These are phyloP conservation scores for Sisyra terminalis DNA, from an alignment of 2,888 invertebrate species.

Conservation along the genomic window DNA sequence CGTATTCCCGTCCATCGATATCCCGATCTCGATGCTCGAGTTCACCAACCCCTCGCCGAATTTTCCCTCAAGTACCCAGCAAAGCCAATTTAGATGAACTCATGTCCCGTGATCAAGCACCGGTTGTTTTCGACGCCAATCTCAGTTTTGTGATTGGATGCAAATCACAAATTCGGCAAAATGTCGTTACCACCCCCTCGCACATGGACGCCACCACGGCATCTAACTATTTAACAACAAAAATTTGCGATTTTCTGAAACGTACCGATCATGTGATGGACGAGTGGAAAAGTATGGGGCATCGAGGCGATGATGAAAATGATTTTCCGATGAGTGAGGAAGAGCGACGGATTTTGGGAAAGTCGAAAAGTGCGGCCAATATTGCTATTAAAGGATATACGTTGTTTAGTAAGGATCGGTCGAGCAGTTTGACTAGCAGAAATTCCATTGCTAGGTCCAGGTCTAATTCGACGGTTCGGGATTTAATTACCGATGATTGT, in stretches of 20 bases:
- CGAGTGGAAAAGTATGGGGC: conserved; percentile 62
- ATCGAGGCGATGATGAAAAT: conserved; percentile 33
- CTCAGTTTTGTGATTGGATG: conserved; percentile 62
- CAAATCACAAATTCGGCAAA: conserved; percentile 48
- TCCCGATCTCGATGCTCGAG: conserved; percentile 11
- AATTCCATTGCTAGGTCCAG: conserved; percentile 4
- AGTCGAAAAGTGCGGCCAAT: conserved; percentile 61
- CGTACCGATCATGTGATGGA: conserved; percentile 80
- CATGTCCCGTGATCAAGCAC: conserved; percentile 50
- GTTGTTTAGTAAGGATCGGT: conserved; percentile 37
- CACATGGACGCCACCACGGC: conserved; percentile 60
- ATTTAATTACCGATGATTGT: conserved; percentile 40
- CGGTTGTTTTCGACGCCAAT: conserved; percentile 69
- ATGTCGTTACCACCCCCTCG: conserved; percentile 55
- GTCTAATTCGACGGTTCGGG: conserved; percentile 25
- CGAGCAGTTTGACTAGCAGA: conserved; percentile 10
- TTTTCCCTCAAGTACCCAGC: conserved; percentile 46
- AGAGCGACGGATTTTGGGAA: conserved; percentile 26
- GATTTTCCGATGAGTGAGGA: conserved; percentile 21
- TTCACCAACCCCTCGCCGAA: conserved; percentile 43
- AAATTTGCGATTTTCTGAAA: conserved; percentile 64
- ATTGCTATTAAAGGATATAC: conserved; percentile 73
- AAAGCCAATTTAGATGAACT: conserved; percentile 38
- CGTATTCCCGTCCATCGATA: conserved; percentile 18
- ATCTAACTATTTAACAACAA: conserved; percentile 55